These are phyloP conservation scores for Pyrrhosoma nymphula DNA, from an alignment of 2,888 invertebrate species.

Conservation along the genomic window DNA sequence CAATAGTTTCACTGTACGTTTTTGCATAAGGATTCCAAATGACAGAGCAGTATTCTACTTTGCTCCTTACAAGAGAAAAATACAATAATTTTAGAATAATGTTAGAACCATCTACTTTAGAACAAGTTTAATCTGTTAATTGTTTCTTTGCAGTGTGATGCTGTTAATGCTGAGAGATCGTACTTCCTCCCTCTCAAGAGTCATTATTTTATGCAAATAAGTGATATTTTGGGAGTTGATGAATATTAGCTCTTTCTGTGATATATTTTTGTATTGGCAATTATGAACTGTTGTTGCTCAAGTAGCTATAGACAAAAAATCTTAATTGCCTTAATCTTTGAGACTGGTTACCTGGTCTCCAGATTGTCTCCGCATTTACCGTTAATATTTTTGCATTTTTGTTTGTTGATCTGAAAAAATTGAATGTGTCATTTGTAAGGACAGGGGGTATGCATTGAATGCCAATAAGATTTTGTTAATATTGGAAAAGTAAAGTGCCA, in stretches of 20 bases:
- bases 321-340: constrained; percentile 38
- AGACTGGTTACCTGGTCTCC: neutral
- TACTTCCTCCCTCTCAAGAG: constrained; percentile 73
- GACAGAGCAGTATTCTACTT: too few relatives aligned
- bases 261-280: constrained; percentile 47
- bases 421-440: neutral
- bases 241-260: constrained; percentile 61
- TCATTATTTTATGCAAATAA: constrained; percentile 71
- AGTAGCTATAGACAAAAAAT: constrained; percentile 31
- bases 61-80: too few relatives aligned
- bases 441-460: neutral
- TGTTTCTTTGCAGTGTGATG: constrained; percentile 74
- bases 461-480: neutral
- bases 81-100: too few relatives aligned
- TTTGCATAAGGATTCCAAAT: too few relatives aligned
- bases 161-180: constrained; percentile 73
- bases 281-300: constrained; percentile 48
- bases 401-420: neutral
- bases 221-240: constrained; percentile 63
- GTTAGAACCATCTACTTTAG: too few relatives aligned
- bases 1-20: too few relatives aligned
- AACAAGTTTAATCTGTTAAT: too few relatives aligned
- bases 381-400: neutral
- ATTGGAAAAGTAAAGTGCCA: neutral
- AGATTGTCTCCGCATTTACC: neutral